Base-by-base conservation (phyloP, 2,888 invertebrate species). In the Elysia crispata region DNA sequence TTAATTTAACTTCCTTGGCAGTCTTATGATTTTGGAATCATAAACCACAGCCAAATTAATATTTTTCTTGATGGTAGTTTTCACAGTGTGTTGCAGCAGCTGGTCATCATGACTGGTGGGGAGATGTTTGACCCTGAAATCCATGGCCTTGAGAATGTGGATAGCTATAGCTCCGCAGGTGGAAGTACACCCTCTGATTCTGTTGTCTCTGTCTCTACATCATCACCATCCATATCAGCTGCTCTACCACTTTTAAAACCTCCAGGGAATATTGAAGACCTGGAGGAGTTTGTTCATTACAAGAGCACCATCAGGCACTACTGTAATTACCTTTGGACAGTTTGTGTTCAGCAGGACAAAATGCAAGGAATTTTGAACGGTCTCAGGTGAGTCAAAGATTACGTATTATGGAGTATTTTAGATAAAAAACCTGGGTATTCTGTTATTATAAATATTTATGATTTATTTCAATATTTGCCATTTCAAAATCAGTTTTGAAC, bases 291-390 rank as follows among this genome's bases (percentile, higher is more conserved):
- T 30, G 33, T 50, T 25, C 60, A 67, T 15, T 79, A 75, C 49
- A 75, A 75, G 25, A 57, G 54, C 64, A 75, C 79, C 41, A 79
- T 79, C 28, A 76, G 57, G n/a, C 64, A 69, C 49, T 79, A 79
- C 49, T 75, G 75, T 69, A 62, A 76, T 28, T 60, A 62, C 25
- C 30, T 79, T 41, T 79, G 79, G 79, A 67, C 31, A 18, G 28
- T 79, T 11, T 79, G 75, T 49, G 69, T 67, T 20, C 74, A 79
- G n/a, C 79, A 75, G 1, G 79, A 75, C 50, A 79, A 41, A 11
- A 11, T 41, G 41, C 41, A 41, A 11, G 41, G 41, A 6, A 41
- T 41, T 11, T 11, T 41, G 41, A 6, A 11, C 41, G 11, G 11
- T 41, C 41, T 41, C 41, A 41, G 11, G 41, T 41, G 41, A 41